A percentile compares a stretch with the other conserved stretches of the same genome.
Evolutionary conservation across 2,113 vertebrate species (phyloP).

Genomic region (Heteronetta atricapilla): DNA sequence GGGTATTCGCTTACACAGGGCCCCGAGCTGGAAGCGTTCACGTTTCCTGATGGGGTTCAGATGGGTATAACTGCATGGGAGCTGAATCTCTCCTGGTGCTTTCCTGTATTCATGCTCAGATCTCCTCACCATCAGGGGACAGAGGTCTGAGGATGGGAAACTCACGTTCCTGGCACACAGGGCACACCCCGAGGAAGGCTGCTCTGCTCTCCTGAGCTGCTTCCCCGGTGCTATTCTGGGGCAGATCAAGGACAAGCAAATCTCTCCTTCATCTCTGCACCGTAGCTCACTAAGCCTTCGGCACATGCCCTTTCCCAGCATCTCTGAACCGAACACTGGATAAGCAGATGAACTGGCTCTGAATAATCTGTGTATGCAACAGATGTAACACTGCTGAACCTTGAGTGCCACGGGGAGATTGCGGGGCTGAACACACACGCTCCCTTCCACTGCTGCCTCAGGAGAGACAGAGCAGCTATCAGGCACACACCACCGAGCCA

Average conservation of each 20-base stretch:
- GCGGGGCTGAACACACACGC: not conserved
- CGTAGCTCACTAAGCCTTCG: not conserved
- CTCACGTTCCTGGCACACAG: rapidly evolving
- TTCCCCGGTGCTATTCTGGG: not conserved
- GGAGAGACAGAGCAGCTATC: not conserved
- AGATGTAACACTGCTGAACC: not conserved
- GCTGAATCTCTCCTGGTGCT: not conserved
- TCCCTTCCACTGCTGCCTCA: not conserved
- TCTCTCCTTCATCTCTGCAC: not conserved
- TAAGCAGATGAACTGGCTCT: constrained; percentile 21
- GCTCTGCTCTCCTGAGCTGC: not conserved
- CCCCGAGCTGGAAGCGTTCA: not conserved
- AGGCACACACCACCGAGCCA: not conserved
- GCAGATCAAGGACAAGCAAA: not conserved
- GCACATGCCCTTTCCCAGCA: not conserved
- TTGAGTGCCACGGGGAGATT: rapidly evolving
- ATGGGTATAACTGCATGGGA: rapidly evolving
- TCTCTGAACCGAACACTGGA: not conserved
- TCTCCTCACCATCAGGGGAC: not conserved
- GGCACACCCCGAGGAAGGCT: rapidly evolving
- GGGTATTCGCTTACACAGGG: not conserved
- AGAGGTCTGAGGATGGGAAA: not conserved
- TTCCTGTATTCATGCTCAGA: rapidly evolving
- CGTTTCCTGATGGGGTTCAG: not conserved
- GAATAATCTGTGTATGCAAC: not conserved